phyloP scores from a whole-genome alignment of 2,888 invertebrate species.

The Oxycera nigricornis region DNA sequence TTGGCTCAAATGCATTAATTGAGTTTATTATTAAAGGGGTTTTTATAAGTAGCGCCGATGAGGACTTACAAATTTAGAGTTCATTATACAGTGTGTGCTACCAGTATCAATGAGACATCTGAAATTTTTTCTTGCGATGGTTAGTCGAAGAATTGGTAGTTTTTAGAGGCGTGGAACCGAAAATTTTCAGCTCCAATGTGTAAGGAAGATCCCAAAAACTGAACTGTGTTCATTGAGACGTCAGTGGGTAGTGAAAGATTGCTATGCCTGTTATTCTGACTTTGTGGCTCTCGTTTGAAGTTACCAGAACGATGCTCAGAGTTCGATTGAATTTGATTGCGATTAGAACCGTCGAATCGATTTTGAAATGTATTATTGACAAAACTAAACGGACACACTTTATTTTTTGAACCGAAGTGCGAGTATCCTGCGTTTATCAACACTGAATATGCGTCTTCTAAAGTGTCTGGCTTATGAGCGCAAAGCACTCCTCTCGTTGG shows the following conservation, averaged over 20 bases:
- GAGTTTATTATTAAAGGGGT: neutral
- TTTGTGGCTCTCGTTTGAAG: too few species aligned
- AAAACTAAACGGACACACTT: too few species aligned
- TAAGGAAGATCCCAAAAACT: neutral
- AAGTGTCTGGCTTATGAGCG: neutral
- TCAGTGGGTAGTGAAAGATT: neutral
- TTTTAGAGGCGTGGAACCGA: neutral
- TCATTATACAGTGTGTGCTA: neutral
- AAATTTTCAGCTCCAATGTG: neutral
- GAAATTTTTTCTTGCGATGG: neutral
- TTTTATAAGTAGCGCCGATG: neutral
- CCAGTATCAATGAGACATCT: slow-evolving; percentile 16
- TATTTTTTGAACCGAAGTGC: too few species aligned
- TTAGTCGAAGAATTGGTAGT: slow-evolving; percentile 22
- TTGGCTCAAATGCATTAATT: neutral
- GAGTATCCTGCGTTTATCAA: neutral
- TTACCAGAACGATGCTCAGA: too few species aligned
- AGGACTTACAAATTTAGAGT: neutral
- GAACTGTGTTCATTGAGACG: slow-evolving; percentile 8
- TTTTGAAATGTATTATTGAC: neutral
- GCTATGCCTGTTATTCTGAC: too few species aligned
- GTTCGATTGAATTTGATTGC: too few species aligned
- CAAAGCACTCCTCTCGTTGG: neutral
- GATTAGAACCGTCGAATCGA: too few species aligned
- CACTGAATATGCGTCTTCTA: neutral